Evolutionary conservation across 2,888 invertebrate genomes (phyloP), one percentile per base, ranked within the genome.

Genomic region (Melipona bicolor): DNA sequence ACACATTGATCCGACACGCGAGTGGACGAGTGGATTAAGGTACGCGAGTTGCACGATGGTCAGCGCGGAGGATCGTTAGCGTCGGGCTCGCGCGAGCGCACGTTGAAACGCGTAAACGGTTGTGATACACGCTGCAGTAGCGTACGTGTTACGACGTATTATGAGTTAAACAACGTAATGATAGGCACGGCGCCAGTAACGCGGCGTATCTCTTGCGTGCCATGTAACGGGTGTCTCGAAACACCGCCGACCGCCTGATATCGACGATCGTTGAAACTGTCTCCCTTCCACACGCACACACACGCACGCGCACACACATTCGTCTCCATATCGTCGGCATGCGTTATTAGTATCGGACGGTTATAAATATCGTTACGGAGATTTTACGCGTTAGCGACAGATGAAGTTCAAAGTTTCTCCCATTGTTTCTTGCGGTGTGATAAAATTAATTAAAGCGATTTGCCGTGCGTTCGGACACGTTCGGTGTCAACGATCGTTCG

Each of bases 181-280:
- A 93, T 92, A 93, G 93, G 88, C 91, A 88, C 89, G 92, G 93
- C 93, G 93, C 93, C 93, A 93, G 91, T 86, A 89, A 84, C 85
- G 83, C 85, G 80, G 79, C 83, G 87, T 91, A 90, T 91, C 90
- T 89, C 85, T 82, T 32, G 71, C 68, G 54, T 56, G 43, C 36
- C 49, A 80, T 67, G 59, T 81, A 89, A 86, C 86, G 87, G 87
- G 90, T 90, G 89, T 83, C 87, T 49, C 68, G n/a, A 32, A 43
- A 61, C 59, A 21, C 36, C 43, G 32, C 32, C 32, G 56, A 61
- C 52, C 21, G 32, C 11, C 27, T 21, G 27, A 13, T 71, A 62
- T 84, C 69, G 36, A 4, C 21, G 24, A 52, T 24, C 77, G 56
- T 32, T 56, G 19, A 21, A 50, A 68, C 17, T 43, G 13, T 71